Conservation (phyloP, 2,797 vertebrate genomes). For the Thripadectes ignobilis region DNA sequence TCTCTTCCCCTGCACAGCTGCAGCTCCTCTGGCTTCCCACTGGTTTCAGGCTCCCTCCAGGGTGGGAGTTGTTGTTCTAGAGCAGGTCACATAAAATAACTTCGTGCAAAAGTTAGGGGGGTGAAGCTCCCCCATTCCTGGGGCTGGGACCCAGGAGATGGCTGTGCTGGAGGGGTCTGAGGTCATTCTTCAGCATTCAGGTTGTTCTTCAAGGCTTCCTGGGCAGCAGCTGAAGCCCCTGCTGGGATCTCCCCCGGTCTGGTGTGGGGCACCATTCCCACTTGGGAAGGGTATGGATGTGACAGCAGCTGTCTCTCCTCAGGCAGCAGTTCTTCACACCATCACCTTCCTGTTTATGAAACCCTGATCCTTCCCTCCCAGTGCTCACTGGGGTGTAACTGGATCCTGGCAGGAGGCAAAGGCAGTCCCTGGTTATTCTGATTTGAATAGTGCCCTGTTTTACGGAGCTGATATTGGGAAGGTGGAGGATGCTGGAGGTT, state of each 20-base stretch:
- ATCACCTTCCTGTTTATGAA: conserved; percentile 69
- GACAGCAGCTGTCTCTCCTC: conserved; percentile 55
- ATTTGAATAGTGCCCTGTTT: neutral
- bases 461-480: neutral
- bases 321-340: conserved; percentile 42
- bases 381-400: conserved; percentile 24
- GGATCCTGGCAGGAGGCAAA: neutral
- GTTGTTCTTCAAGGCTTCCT: neutral
- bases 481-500: neutral
- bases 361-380: conserved; percentile 43
- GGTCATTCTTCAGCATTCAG: too few species aligned
- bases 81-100: neutral
- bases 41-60: neutral
- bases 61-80: neutral
- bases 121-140: neutral
- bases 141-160: neutral
- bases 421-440: neutral
- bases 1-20: neutral
- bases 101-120: neutral
- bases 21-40: neutral
- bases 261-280: neutral
- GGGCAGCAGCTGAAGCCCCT: neutral
- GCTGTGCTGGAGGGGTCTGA: neutral
- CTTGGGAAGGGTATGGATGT: neutral
- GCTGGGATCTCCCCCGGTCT: neutral